Conservation (phyloP, 2,888 invertebrate species). For the Rutpela maculata region DNA sequence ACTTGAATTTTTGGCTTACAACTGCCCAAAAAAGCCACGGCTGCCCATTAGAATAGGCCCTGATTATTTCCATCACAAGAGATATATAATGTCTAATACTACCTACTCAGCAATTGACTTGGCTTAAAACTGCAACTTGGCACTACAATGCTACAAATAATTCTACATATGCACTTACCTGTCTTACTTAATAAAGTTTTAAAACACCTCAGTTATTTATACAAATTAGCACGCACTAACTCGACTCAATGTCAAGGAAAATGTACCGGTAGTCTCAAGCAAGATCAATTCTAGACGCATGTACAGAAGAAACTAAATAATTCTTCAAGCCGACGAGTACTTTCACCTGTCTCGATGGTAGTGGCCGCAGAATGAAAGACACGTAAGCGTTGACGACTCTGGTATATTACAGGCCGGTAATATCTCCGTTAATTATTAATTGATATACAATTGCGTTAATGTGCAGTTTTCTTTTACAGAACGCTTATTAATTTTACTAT, state of each 20-base stretch:
- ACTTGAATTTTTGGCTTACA: no score
- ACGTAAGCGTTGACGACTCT: constrained; percentile 20
- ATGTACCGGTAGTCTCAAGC: background rate
- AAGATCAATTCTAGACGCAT: background rate
- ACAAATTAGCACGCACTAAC: background rate
- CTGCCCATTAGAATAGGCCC: no score
- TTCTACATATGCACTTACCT: constrained; percentile 2
- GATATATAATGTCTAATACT: background rate
- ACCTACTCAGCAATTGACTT: background rate
- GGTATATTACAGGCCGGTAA: background rate
- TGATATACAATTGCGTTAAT: background rate
- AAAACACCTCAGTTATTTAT: background rate
- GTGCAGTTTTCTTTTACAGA: background rate
- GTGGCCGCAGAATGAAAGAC: constrained; percentile 10
- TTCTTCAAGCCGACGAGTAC: constrained; percentile 19
- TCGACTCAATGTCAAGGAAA: background rate
- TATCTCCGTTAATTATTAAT: background rate
- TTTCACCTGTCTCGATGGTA: constrained; percentile 27
- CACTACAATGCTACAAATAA: background rate
- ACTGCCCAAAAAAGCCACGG: no score
- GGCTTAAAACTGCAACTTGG: background rate
- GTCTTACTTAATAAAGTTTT: background rate
- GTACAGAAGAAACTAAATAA: background rate
- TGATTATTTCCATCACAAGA: no score
- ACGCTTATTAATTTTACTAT: background rate